A percentile compares a stretch with the other conserved stretches of the same genome.
These are phyloP conservation scores for Gallinago nigripennis DNA, from an alignment of 2,797 vertebrate species.

Conservation along the genomic window DNA sequence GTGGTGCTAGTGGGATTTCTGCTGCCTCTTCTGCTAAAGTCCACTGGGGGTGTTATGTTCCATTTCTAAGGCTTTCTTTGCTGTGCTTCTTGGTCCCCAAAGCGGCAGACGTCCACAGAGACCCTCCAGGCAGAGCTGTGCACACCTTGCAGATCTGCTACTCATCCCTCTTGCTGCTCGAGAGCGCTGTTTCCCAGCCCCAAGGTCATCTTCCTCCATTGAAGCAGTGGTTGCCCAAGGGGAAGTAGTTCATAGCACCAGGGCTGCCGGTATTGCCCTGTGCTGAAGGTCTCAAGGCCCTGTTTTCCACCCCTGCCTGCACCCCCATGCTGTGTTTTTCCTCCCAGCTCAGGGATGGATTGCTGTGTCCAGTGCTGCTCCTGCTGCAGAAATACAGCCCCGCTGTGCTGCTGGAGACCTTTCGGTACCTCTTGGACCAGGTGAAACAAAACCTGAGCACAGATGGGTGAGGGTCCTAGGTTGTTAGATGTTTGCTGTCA, in stretches of 20 bases:
- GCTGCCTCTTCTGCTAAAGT: background rate
- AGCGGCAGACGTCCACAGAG: rapidly evolving
- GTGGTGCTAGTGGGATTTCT: background rate
- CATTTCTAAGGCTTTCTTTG: rapidly evolving
- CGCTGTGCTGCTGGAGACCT: background rate
- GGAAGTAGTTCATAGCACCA: background rate
- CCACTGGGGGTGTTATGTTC: background rate
- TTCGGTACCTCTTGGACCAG: background rate
- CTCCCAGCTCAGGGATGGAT: background rate
- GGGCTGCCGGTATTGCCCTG: background rate
- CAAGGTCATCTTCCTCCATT: background rate
- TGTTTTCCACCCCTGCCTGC: background rate
- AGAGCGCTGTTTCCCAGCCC: background rate
- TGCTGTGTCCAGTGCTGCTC: background rate
- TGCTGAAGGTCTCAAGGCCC: background rate
- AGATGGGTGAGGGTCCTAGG: background rate
- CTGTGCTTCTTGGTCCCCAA: rapidly evolving
- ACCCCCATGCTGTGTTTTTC: background rate
- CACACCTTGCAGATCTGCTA: background rate
- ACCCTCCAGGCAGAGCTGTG: background rate
- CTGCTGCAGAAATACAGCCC: background rate
- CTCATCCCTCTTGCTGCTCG: rapidly evolving
- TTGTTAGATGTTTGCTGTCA: rapidly evolving
- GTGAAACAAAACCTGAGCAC: background rate
- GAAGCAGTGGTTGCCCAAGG: background rate